Evolutionary conservation across 35 echinoderm and acorn worm genomes (phyloP), one percentile per base, ranked within the genome.

Genomic region (Nesometra sesokonis): DNA sequence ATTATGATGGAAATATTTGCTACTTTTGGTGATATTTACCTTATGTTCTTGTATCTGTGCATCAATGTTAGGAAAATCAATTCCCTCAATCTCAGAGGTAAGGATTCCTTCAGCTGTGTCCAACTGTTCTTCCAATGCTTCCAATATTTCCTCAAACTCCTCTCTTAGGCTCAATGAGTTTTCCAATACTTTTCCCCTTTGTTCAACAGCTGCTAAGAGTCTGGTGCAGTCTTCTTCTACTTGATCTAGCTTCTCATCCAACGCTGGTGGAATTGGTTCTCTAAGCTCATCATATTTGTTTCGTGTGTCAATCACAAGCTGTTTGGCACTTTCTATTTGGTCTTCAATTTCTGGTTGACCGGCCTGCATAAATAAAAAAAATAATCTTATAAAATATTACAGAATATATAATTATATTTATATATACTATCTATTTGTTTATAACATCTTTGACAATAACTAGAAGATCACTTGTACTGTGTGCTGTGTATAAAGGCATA

Each of bases 281-380:
- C 81, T 82, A 17, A 99, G 29, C 34, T 94, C 93, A 19, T 85
- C 96, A 78, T 92, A 99, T 57, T 99, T 94, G 33, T 93, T 90
- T 36, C 91, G 89, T 52, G 88, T 86, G 43, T 84, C 78, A 40
- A 94, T 91, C 37, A 93, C 91, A 80, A 99, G 84, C 31, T 86
- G 84, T 80, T 99, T 93, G 17, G 87, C 89, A 85, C 84, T 85
- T 76, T 99, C 40, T 34, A 99, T 85, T 29, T 86, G 85, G 43
- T 88, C 76, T 40, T 97, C 86, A 2, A 93, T 67, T 17, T 78
- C 77, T 86, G 91, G 89, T 77, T 93, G 84, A 19, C 46, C 32
- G 32, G 35, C 30, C 91, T 93, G 52, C 36, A 88, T 32, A n/a
- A 31, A 83, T 27, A 11, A 13, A 29, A n/a, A 13, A 67, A 67